These are phyloP conservation scores for Troides helena DNA, from an alignment of 2,888 invertebrate genomes.

Conservation along the genomic window DNA sequence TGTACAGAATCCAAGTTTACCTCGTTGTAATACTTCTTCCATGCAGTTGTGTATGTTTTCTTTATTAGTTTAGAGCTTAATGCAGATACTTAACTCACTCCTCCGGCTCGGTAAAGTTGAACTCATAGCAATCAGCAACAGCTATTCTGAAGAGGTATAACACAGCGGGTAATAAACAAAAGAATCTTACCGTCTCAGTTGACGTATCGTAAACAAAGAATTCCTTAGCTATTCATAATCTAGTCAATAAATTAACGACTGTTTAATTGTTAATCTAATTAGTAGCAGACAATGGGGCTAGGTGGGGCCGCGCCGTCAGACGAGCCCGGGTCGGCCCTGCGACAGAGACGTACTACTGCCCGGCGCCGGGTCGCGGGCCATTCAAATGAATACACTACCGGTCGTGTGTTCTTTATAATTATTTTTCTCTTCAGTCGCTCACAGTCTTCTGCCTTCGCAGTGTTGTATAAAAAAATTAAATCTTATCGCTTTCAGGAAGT, in stretches of 20 bases:
- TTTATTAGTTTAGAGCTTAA: too few species aligned
- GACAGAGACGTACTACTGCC: constrained; percentile 56
- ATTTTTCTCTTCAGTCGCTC: background rate
- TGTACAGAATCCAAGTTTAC: too few species aligned
- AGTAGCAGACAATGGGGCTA: constrained; percentile 61
- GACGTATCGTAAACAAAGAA: constrained; percentile 23
- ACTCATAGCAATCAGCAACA: too few species aligned
- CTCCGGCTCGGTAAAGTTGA: too few species aligned
- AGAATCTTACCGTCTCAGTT: constrained; percentile 12
- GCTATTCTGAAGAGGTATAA: background rate
- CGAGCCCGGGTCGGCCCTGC: constrained; percentile 44
- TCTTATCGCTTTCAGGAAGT: background rate
- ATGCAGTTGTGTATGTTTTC: too few species aligned
- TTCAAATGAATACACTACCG: constrained; percentile 20
- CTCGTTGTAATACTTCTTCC: too few species aligned
- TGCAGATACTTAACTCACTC: too few species aligned
- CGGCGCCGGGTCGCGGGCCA: constrained; percentile 40
- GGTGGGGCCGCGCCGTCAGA: constrained; percentile 59
- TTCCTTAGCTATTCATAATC: constrained; percentile 25
- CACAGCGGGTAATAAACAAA: constrained; percentile 10
- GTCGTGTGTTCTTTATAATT: constrained; percentile 9
- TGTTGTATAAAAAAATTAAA: background rate
- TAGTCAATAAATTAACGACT: constrained; percentile 25
- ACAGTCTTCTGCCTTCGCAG: background rate
- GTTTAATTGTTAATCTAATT: constrained; percentile 60